A percentile compares a stretch with the other conserved stretches of the same genome.
These are phyloP conservation scores for Platycercus adscitus DNA, from an alignment of 2,113 vertebrate species.

Conservation along the genomic window DNA sequence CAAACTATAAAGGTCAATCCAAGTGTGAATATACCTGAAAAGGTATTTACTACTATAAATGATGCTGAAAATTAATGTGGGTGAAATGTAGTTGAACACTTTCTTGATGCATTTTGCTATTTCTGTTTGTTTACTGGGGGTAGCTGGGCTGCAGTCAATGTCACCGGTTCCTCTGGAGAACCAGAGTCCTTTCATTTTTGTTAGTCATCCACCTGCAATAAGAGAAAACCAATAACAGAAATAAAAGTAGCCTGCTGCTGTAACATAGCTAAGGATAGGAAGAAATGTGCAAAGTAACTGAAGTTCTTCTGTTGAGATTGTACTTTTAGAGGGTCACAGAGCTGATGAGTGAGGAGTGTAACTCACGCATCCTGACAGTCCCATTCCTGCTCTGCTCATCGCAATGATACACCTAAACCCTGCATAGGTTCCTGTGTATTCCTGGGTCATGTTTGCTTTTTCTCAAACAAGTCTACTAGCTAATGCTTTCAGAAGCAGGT, in stretches of 20 bases:
- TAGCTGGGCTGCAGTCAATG: background rate
- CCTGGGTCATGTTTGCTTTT: constrained; percentile 20
- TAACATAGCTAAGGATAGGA: background rate
- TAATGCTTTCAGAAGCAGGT: constrained; percentile 33
- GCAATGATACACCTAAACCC: background rate
- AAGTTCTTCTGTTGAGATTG: background rate
- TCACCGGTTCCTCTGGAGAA: background rate
- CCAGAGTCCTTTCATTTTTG: background rate
- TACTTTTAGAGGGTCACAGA: background rate
- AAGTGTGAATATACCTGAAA: background rate
- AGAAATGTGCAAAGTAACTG: background rate
- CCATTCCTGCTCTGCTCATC: background rate
- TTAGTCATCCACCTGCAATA: background rate
- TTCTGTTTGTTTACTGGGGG: background rate
- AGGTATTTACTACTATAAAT: background rate
- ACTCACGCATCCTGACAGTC: background rate
- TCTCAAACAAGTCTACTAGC: constrained; percentile 27
- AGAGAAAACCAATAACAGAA: background rate
- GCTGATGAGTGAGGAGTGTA: background rate
- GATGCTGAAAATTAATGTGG: background rate
- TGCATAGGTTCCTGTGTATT: background rate
- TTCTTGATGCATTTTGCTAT: background rate
- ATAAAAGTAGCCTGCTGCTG: background rate
- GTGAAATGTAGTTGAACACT: background rate
- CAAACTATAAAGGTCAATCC: background rate